phyloP scores from a whole-genome alignment of 2,888 invertebrate genomes.

The Drosophila seclusa region DNA sequence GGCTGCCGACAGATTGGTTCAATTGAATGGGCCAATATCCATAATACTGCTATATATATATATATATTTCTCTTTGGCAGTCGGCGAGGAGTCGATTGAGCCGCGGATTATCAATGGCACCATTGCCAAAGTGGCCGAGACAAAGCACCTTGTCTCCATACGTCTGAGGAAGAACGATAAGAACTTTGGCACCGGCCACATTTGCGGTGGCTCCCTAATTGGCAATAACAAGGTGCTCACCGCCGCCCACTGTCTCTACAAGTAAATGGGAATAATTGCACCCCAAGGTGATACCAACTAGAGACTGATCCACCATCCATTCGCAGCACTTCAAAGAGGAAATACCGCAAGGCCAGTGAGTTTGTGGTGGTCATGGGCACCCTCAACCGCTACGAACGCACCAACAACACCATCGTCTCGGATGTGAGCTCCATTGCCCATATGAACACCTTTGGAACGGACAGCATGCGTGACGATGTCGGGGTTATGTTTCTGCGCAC shows the following conservation, averaged over 20 bases:
- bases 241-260: constrained; percentile 83
- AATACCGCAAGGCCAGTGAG: constrained; percentile 79
- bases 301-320: neutral
- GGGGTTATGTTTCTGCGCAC: constrained; percentile 78
- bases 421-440: constrained; percentile 75
- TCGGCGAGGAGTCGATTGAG: constrained; percentile 15
- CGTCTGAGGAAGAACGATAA: constrained; percentile 72
- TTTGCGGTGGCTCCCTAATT: constrained; percentile 82
- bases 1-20: neutral
- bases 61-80: constrained; percentile 4
- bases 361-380: constrained; percentile 83
- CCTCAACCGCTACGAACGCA: constrained; percentile 75
- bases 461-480: constrained; percentile 82
- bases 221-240: constrained; percentile 81
- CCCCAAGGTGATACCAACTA: neutral
- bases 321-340: constrained; percentile 66
- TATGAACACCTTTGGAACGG: constrained; percentile 75
- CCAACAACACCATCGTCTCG: constrained; percentile 78
- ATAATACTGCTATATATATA: neutral
- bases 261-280: constrained; percentile 64
- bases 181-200: constrained; percentile 81
- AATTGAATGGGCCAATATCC: neutral
- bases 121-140: constrained; percentile 55
- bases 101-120: constrained; percentile 81
- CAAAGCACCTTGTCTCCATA: constrained; percentile 82